These are phyloP conservation scores for Setipinna tenuifilis DNA, from an alignment of 2,797 vertebrate genomes.

Conservation along the genomic window DNA sequence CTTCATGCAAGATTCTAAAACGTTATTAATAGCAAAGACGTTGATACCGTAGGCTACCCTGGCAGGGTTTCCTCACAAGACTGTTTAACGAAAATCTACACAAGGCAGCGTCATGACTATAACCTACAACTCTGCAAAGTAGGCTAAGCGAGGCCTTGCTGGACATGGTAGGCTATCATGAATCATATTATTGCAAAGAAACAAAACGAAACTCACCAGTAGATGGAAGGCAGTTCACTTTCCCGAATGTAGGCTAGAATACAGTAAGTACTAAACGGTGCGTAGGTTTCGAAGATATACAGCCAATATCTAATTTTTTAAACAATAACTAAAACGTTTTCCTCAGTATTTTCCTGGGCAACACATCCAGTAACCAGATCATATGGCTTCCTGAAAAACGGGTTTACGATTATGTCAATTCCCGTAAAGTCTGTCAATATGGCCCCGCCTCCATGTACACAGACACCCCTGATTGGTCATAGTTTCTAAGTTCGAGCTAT, in stretches of 20 bases:
- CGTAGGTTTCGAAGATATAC: neutral
- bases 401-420: neutral
- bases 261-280: neutral
- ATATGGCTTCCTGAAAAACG: constrained; percentile 5
- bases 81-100: neutral
- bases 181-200: neutral
- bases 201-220: constrained; percentile 5
- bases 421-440: neutral
- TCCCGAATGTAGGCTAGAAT: neutral
- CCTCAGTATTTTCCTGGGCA: neutral
- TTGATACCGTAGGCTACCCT: no score
- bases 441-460: neutral
- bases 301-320: neutral
- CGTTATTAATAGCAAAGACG: no score
- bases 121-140: no score
- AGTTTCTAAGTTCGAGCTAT: no score
- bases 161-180: neutral
- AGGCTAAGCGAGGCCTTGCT: no score
- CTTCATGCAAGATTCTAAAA: no score
- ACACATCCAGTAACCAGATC: neutral
- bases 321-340: neutral
- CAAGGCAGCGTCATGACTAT: no score
- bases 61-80: no score
- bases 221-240: neutral
- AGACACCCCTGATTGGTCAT: neutral